Conservation (phyloP, 2,113 vertebrate species). For the Phalacrocorax pelagicus region DNA sequence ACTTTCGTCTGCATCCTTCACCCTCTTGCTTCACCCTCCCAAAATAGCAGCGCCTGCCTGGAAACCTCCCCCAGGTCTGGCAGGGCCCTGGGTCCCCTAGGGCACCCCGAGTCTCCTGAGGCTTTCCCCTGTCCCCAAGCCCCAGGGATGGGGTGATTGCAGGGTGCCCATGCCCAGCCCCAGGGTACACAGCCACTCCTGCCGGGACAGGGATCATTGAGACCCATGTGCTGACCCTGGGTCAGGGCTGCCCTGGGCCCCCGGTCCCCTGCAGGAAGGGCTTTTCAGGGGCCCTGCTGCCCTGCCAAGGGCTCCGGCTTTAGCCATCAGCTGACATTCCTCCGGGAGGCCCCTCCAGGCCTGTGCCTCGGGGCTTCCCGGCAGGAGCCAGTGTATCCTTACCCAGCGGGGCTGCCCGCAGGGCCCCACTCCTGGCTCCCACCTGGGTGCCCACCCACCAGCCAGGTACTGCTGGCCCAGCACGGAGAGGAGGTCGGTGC, state of each 20-base stretch:
- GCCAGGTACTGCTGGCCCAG: neutral
- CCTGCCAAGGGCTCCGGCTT: conserved; percentile 26
- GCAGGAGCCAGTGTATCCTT: neutral
- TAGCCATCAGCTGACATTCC: conserved; percentile 61
- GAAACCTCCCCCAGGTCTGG: neutral
- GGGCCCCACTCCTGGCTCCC: neutral
- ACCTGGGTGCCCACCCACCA: neutral
- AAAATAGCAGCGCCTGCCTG: conserved; percentile 13
- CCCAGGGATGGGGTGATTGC: neutral
- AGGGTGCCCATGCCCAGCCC: neutral
- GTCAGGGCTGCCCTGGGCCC: neutral
- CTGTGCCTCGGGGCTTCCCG: neutral
- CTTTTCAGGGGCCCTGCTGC: neutral
- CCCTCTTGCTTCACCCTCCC: conserved; percentile 46
- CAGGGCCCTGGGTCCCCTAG: neutral
- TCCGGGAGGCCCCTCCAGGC: conserved; percentile 46
- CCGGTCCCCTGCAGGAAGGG: neutral
- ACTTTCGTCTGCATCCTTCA: conserved; percentile 44
- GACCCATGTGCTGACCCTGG: fast-evolving
- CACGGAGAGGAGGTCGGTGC: neutral
- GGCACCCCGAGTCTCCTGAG: neutral
- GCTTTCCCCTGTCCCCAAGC: neutral
- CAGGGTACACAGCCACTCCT: fast-evolving
- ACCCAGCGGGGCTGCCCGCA: fast-evolving
- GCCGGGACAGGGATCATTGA: fast-evolving